Percentiles rank a stretch among this genome's conserved stretches.
Evolutionary conservation across 2,113 vertebrate species (phyloP).

Genomic region (Neofelis nebulosa): DNA sequence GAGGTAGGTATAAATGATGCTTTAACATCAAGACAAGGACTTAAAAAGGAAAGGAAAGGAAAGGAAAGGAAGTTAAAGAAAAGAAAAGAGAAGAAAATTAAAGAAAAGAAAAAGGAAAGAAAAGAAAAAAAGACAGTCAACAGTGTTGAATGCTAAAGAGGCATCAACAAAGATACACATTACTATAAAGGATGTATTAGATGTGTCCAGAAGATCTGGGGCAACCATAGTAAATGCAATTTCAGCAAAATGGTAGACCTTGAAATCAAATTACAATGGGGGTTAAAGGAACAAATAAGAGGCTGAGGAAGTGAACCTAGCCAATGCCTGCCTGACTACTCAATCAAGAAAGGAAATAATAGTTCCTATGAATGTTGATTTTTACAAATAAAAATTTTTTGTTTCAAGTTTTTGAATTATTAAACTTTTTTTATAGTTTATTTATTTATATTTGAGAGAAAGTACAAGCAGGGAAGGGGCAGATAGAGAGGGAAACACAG

Average conservation of each 20-base stretch:
- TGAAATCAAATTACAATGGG: background rate
- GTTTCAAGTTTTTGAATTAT: constrained; percentile 1
- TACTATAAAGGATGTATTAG: background rate
- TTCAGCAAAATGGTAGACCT: background rate
- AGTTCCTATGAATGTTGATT: constrained; percentile 48
- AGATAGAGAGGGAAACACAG: too few species aligned
- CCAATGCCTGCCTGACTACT: background rate
- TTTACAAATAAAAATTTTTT: background rate
- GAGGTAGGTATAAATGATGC: background rate
- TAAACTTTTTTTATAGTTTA: background rate
- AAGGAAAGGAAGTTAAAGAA: too few species aligned
- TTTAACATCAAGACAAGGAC: background rate
- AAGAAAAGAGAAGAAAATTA: too few species aligned
- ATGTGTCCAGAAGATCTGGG: background rate
- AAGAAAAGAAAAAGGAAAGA: too few species aligned
- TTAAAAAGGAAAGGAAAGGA: background rate
- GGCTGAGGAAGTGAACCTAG: background rate
- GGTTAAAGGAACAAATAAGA: background rate
- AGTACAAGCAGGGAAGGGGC: too few species aligned
- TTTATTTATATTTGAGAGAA: too few species aligned
- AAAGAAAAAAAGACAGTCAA: background rate
- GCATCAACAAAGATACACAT: background rate
- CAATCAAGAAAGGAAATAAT: constrained; percentile 3
- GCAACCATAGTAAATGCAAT: background rate
- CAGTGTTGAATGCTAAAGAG: background rate